These are phyloP conservation scores for Diplolepis rosae DNA, from an alignment of 2,888 invertebrate genomes.

Conservation along the genomic window DNA sequence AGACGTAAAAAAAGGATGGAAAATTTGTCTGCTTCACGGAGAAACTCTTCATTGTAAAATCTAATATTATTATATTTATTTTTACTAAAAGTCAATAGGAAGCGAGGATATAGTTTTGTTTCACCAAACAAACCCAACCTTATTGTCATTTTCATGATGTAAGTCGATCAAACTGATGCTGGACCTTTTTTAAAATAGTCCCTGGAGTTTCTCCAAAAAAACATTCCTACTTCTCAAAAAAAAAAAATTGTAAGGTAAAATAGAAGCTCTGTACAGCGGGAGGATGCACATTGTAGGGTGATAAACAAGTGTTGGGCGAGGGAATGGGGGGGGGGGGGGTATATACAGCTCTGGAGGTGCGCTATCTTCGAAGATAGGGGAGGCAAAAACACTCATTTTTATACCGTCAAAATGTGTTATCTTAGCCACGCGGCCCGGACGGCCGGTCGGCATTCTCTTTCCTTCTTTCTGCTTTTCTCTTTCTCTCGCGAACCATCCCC, in stretches of 20 bases:
- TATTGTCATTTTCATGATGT: not conserved
- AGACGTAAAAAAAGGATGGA: no score
- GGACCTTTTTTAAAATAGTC: not conserved
- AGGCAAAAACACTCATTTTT: constrained; percentile 74
- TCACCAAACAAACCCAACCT: not conserved
- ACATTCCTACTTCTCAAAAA: not conserved
- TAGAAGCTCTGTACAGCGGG: not conserved
- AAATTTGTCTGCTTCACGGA: no score
- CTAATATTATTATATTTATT: no score
- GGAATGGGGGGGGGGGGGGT: constrained; percentile 37
- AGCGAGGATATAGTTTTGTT: constrained; percentile 16
- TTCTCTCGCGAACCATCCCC: constrained; percentile 43
- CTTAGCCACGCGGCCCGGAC: constrained; percentile 63
- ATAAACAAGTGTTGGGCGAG: constrained; percentile 30
- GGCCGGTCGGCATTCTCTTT: constrained; percentile 49
- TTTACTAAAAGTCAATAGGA: no score
- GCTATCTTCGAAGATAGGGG: constrained; percentile 70
- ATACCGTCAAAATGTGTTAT: constrained; percentile 74
- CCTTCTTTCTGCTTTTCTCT: constrained; percentile 43
- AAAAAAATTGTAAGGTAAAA: constrained; percentile 28
- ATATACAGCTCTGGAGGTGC: constrained; percentile 59
- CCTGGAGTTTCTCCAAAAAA: constrained; percentile 46
- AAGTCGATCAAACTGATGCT: not conserved
- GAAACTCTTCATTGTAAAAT: no score
- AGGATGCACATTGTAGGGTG: constrained; percentile 16